Evolutionary conservation across 2,797 vertebrate species (phyloP), one percentile per base, ranked within the genome.

Genomic region (Trachops cirrhosus): DNA sequence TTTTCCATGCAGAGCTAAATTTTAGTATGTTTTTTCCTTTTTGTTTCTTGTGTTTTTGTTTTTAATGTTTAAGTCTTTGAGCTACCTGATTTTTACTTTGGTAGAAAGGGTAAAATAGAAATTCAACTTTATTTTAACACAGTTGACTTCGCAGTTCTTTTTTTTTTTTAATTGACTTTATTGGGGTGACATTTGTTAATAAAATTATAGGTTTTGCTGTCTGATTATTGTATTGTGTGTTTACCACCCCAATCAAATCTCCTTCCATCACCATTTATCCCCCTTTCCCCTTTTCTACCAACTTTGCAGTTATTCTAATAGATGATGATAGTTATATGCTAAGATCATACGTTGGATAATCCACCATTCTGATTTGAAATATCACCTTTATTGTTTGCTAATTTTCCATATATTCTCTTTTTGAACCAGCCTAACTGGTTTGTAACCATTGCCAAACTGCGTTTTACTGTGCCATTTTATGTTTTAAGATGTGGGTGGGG

Each of bases 41-140:
- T 87, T 95, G 54, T 73, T 64, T 11, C 19, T n/a, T 77, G 8
- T 91, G 10, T 29, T 91, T 77, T 68, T 92, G 29, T 75, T 93
- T 71, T 96, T 68, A 73, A 68, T 82, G 32, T 71, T 75, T 70
- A 71, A 84, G n/a, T 86, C 9, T 89, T 89, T 74, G 7, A 82
- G 59, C 32, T 80, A 18, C 71, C 26, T 77, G 57, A 86, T 74
- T 68, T 59, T 92, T 80, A 74, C 48, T 73, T 90, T 88, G 52
- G 34, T 89, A 84, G 54, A 89, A 93, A 48, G 12, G 32, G 10
- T 85, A 73, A 86, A 95, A 57, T 64, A 80, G 46, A 14, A 92
- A 86, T 91, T 89, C 64, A 89, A 5, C 34, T 84, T 96, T 80
- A 80, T 50, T 88, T 93, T 91, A 34, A 37, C 77, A 86, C 74